phyloP scores from a whole-genome alignment of 2,888 invertebrate species.

The Trissolcus brochymenae region DNA sequence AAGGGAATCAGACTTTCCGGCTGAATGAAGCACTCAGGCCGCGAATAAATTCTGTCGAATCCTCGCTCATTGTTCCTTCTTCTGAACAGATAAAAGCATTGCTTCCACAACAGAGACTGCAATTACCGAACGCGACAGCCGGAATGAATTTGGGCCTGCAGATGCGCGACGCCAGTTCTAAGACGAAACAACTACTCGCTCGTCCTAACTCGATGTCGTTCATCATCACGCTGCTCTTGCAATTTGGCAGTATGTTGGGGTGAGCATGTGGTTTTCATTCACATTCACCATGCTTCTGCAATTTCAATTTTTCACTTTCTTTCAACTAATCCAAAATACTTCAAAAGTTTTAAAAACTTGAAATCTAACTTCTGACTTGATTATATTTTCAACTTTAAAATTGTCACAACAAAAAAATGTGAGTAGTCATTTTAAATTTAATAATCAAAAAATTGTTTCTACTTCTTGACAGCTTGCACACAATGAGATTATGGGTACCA shows the following conservation, averaged over 20 bases:
- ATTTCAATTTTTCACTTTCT: neutral
- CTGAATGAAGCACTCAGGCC: conserved; percentile 32
- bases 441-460: no score
- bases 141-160: conserved; percentile 74
- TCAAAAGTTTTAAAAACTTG: neutral
- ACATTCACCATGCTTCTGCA: conserved; percentile 15
- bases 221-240: conserved; percentile 81
- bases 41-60: conserved; percentile 43
- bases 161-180: conserved; percentile 79
- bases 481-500: conserved; percentile 80
- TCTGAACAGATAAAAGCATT: conserved; percentile 75
- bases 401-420: no score
- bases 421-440: no score
- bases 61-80: conserved; percentile 56
- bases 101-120: conserved; percentile 61
- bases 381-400: no score
- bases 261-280: conserved; percentile 70
- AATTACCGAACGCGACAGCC: conserved; percentile 56
- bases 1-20: conserved; percentile 29
- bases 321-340: neutral
- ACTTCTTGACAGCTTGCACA: conserved; percentile 77
- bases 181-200: conserved; percentile 82
- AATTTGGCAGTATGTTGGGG: conserved; percentile 83
- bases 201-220: conserved; percentile 81
- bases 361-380: no score